Conservation (phyloP, 1,140 invertebrate species). For the Aradophagus sp. region DNA sequence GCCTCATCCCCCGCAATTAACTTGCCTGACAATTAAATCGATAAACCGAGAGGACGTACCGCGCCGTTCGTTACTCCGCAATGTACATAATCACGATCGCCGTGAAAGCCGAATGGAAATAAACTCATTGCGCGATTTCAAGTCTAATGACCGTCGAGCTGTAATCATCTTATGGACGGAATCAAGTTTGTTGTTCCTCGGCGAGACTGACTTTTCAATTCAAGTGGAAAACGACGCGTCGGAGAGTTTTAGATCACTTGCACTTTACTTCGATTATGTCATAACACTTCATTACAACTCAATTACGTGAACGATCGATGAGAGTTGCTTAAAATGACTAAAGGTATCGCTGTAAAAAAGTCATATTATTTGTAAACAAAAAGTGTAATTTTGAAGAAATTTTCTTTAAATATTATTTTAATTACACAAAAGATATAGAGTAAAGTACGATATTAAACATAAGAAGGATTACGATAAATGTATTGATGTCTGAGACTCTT, state of each 20-base stretch:
- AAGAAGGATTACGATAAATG: too few relatives aligned
- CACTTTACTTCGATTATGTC: conserved; percentile 7
- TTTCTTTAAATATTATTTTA: too few relatives aligned
- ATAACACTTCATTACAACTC: conserved; percentile 20
- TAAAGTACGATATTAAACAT: too few relatives aligned
- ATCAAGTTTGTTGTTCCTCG: too few relatives aligned
- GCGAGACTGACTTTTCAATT: too few relatives aligned
- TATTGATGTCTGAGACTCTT: too few relatives aligned
- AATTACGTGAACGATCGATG: conserved; percentile 12
- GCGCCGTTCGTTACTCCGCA: conserved; percentile 11
- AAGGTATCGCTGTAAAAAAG: too few relatives aligned
- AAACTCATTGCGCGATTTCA: conserved; percentile 8
- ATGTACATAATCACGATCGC: conserved; percentile 14
- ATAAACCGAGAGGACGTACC: conserved; percentile 55
- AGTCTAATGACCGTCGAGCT: conserved; percentile 1
- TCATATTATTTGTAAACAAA: too few relatives aligned
- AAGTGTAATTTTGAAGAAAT: too few relatives aligned
- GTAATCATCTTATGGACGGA: conserved; percentile 28
- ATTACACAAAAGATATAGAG: too few relatives aligned
- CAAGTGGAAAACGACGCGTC: conserved; percentile 15
- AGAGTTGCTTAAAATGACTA: conserved; percentile 3
- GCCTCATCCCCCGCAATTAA: conserved; percentile 65
- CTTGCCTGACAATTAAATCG: conserved; percentile 65
- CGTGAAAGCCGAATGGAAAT: neutral
- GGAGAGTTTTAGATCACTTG: conserved; percentile 5